These are phyloP conservation scores for Henicopernis longicauda DNA, from an alignment of 2,113 vertebrate genomes.

Conservation along the genomic window DNA sequence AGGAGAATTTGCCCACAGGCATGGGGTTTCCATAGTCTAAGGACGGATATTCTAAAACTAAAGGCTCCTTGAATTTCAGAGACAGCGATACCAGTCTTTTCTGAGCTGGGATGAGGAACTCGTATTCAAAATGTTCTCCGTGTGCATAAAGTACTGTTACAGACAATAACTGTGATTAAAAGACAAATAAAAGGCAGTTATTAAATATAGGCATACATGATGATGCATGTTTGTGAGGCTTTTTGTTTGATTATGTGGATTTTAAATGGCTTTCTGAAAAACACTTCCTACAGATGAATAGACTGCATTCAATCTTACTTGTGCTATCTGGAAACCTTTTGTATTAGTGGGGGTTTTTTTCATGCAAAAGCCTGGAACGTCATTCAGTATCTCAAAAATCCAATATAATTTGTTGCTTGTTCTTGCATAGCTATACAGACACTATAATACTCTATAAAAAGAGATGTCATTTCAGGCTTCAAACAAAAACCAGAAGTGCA, in stretches of 20 bases:
- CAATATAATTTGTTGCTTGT: not conserved
- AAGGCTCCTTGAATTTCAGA: not conserved
- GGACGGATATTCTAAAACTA: not conserved
- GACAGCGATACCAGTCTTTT: not conserved
- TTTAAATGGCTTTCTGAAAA: not conserved
- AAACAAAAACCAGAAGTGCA: not conserved
- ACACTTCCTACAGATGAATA: not conserved
- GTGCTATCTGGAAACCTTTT: not conserved
- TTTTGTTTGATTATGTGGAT: not conserved
- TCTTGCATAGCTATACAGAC: not conserved
- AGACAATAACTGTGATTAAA: not conserved
- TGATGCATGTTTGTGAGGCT: not conserved
- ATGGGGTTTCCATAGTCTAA: rapidly evolving
- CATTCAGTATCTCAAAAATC: not conserved
- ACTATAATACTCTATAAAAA: not conserved
- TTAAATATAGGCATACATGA: not conserved
- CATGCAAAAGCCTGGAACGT: not conserved
- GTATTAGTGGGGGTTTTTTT: not conserved
- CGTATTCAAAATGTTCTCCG: not conserved
- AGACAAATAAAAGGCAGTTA: not conserved
- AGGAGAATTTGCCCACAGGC: not conserved
- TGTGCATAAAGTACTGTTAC: not conserved
- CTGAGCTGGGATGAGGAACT: not conserved
- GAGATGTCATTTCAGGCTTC: not conserved
- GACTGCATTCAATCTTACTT: not conserved